These are phyloP conservation scores for Sycophila texana DNA, from an alignment of 2,888 invertebrate species.

Conservation along the genomic window DNA sequence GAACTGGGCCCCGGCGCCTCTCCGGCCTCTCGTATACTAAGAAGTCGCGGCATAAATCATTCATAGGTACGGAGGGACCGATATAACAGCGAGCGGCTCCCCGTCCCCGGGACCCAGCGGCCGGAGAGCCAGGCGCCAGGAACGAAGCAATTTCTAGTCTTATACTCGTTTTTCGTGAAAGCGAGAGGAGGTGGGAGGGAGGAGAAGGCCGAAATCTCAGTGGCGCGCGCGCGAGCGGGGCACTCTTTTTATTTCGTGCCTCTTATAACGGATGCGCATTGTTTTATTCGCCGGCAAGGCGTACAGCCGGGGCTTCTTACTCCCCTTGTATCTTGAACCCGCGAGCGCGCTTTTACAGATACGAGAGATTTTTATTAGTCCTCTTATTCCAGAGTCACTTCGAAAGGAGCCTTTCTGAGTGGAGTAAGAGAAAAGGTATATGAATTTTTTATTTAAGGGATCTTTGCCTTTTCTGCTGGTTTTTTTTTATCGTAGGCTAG, in stretches of 20 bases:
- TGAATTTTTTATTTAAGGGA: no score
- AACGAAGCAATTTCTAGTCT: neutral
- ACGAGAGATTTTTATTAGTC: slow-evolving; percentile 12
- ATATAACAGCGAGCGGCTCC: slow-evolving; percentile 3
- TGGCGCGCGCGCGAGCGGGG: neutral
- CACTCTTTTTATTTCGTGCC: slow-evolving; percentile 18
- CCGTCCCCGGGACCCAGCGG: neutral
- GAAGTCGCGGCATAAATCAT: slow-evolving; percentile 64
- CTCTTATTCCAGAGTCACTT: neutral
- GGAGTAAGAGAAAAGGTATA: no score
- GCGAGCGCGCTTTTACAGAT: neutral
- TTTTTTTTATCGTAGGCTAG: no score
- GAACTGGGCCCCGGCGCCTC: slow-evolving; percentile 28
- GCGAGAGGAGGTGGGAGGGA: neutral
- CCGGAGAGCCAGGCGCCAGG: neutral
- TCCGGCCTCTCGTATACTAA: slow-evolving; percentile 53
- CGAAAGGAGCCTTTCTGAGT: neutral
- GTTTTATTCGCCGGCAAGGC: slow-evolving; percentile 15
- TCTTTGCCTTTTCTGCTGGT: no score
- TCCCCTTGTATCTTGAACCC: neutral
- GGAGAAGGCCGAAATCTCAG: neutral
- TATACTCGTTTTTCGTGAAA: neutral
- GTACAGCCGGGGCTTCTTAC: neutral
- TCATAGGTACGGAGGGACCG: slow-evolving; percentile 61
- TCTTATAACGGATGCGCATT: slow-evolving; percentile 35